phyloP scores from a whole-genome alignment of 1,140 invertebrate species.

The Xylocopa sonorina region DNA sequence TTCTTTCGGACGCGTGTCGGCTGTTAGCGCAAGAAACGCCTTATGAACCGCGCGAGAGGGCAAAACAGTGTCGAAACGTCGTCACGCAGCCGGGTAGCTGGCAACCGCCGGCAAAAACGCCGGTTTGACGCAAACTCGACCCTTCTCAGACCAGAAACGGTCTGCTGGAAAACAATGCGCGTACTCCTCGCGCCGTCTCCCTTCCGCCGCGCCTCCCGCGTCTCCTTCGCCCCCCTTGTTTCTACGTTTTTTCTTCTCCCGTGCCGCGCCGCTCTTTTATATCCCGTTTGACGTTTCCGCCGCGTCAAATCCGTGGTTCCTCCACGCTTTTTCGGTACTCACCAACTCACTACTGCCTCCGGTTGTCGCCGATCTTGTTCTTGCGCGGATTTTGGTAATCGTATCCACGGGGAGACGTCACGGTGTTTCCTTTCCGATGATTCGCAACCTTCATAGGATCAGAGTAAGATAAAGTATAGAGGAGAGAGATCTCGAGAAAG shows the following conservation, averaged over 20 bases:
- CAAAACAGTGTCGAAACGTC: slow-evolving; percentile 57
- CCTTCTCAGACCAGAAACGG: slow-evolving; percentile 60
- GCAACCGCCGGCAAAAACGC: slow-evolving; percentile 49
- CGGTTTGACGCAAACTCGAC: slow-evolving; percentile 63
- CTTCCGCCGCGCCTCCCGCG: slow-evolving; percentile 1
- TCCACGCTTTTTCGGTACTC: neutral
- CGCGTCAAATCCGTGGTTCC: slow-evolving; percentile 5
- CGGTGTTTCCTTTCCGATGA: neutral
- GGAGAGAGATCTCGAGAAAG: too few species aligned
- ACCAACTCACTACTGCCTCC: too few species aligned
- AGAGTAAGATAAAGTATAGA: too few species aligned
- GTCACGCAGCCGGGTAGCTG: slow-evolving; percentile 39
- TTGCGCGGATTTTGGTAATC: neutral
- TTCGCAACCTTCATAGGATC: too few species aligned
- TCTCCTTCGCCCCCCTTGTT: slow-evolving; percentile 2
- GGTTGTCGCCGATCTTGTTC: neutral
- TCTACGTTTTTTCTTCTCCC: neutral
- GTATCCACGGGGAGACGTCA: too few species aligned
- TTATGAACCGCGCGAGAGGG: slow-evolving; percentile 46
- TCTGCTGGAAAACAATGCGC: slow-evolving; percentile 66
- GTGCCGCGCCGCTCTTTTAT: slow-evolving; percentile 13
- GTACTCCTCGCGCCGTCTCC: slow-evolving; percentile 37
- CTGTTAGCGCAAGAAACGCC: slow-evolving; percentile 57
- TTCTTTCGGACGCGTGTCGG: slow-evolving; percentile 59
- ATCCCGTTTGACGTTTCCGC: neutral